phyloP scores from a whole-genome alignment of 2,888 invertebrate species.

The Esperia sulphurella region DNA sequence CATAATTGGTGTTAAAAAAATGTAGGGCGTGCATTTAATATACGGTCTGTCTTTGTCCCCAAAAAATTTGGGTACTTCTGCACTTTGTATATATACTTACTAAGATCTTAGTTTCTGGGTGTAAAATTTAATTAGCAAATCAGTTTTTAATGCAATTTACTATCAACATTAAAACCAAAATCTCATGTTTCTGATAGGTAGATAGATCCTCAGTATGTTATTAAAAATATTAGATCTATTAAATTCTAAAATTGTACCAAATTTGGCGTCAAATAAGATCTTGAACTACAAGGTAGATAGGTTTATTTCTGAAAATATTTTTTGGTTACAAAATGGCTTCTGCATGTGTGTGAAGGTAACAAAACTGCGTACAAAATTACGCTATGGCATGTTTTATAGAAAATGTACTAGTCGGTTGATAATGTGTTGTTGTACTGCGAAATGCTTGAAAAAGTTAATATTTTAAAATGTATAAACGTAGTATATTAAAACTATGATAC shows the following conservation, averaged over 20 bases:
- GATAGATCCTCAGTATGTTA: background rate
- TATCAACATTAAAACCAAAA: background rate
- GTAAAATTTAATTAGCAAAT: no score
- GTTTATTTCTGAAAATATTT: constrained; percentile 4
- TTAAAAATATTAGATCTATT: constrained; percentile 7
- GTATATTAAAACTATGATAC: no score
- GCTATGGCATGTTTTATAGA: constrained; percentile 14
- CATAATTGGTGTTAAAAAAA: constrained; percentile 1
- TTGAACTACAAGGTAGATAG: constrained; percentile 23
- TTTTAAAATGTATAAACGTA: no score
- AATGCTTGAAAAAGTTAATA: background rate
- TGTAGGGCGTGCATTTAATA: no score
- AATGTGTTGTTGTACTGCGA: background rate
- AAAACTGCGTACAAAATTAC: constrained; percentile 12
- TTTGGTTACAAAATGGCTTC: constrained; percentile 23
- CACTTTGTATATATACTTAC: no score
- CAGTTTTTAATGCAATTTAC: no score
- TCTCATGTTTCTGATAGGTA: no score
- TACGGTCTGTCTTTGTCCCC: no score
- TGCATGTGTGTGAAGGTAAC: constrained; percentile 14
- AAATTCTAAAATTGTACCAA: constrained; percentile 19
- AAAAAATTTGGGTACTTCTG: no score
- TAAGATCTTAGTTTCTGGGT: no score
- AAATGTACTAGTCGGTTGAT: background rate
- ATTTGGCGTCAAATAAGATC: constrained; percentile 22